A percentile compares a stretch with the other conserved stretches of the same genome.
Conservation (phyloP, 1,140 invertebrate species). For the Antheraea pernyi region DNA sequence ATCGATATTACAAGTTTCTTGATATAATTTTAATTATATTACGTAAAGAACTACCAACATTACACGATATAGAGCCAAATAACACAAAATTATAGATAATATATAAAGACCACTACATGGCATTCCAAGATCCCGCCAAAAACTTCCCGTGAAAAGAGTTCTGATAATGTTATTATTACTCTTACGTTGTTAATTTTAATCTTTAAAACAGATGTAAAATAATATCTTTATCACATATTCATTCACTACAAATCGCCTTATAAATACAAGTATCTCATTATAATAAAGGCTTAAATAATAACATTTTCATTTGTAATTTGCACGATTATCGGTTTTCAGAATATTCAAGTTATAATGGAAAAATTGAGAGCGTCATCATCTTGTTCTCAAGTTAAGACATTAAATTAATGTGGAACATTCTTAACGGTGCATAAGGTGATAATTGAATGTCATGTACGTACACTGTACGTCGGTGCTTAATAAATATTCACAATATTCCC, state of each 20-base stretch:
- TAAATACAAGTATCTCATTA: neutral
- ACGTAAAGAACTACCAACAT: too few species aligned
- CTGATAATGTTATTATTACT: too few species aligned
- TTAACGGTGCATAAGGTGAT: constrained; percentile 18
- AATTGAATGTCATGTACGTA: constrained; percentile 18
- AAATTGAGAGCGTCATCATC: neutral
- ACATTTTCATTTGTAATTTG: neutral
- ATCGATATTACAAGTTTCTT: too few species aligned
- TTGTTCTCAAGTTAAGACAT: constrained; percentile 20
- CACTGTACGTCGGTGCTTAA: neutral
- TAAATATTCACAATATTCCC: neutral
- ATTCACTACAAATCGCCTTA: neutral
- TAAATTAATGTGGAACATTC: constrained; percentile 21
- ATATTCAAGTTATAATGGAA: constrained; percentile 12
- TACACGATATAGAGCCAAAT: too few species aligned
- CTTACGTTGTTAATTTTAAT: too few species aligned
- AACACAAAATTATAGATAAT: too few species aligned
- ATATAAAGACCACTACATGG: too few species aligned
- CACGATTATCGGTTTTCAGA: constrained; percentile 6
- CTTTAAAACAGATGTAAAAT: neutral
- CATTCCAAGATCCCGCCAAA: too few species aligned
- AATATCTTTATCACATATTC: neutral
- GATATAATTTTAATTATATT: too few species aligned
- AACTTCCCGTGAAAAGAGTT: too few species aligned
- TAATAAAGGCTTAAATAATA: neutral